Evolutionary conservation across 2,797 vertebrate species (phyloP).

Genomic region (Molothrus aeneus): DNA sequence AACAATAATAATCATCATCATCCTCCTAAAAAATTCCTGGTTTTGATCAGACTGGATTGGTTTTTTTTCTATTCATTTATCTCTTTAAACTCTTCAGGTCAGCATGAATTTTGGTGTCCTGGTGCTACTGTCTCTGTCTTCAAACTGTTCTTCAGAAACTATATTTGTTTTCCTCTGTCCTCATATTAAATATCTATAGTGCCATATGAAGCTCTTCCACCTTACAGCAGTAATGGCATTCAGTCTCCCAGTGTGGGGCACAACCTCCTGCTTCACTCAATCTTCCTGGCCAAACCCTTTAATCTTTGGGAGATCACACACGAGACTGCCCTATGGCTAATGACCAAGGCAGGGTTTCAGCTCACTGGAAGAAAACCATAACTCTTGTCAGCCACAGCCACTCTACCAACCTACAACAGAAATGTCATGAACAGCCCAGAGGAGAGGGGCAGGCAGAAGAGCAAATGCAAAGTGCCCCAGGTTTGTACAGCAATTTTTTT

Average conservation of each 20-base stretch:
- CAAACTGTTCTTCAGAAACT: not conserved
- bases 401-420: not conserved
- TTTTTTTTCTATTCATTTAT: not conserved
- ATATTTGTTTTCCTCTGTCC: not conserved
- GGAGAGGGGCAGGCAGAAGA: not conserved
- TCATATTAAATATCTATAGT: not conserved
- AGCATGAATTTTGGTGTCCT: not conserved
- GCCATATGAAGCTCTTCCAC: not conserved
- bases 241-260: not conserved
- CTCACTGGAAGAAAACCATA: not conserved
- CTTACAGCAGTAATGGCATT: not conserved
- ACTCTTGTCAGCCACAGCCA: not conserved
- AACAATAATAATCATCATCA: not conserved
- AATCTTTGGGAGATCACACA: not conserved
- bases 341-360: not conserved
- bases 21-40: conserved; percentile 51
- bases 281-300: not conserved
- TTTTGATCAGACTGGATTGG: conserved; percentile 29
- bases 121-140: not conserved
- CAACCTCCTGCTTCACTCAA: not conserved
- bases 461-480: not conserved
- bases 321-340: not conserved
- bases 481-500: not conserved
- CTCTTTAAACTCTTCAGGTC: not conserved
- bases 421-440: not conserved